Evolutionary conservation across 2,797 vertebrate genomes (phyloP).

Genomic region (Myoxocephalus aenaeus): DNA sequence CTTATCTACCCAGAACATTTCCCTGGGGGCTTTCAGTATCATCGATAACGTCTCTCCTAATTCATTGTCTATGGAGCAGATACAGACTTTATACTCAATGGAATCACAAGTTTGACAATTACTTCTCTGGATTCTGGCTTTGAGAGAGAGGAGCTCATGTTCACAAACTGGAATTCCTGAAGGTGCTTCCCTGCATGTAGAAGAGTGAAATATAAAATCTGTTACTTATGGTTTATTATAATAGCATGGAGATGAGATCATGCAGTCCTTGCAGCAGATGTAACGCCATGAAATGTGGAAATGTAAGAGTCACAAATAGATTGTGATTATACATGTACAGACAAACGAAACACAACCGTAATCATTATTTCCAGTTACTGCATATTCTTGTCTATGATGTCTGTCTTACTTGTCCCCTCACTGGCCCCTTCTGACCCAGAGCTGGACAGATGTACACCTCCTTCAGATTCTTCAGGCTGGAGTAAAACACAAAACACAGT

Average conservation of each 20-base stretch:
- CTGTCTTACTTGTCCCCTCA: slow-evolving; percentile 92
- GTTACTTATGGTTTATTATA: slow-evolving; percentile 2
- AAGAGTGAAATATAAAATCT: not conserved
- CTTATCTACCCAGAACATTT: not conserved
- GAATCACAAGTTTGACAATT: not conserved
- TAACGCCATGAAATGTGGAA: not conserved
- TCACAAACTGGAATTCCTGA: not conserved
- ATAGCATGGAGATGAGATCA: not conserved
- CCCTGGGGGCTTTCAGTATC: not conserved
- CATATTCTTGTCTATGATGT: not conserved
- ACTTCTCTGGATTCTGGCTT: not conserved
- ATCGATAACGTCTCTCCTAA: not conserved
- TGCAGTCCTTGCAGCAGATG: not conserved
- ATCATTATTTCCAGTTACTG: not conserved
- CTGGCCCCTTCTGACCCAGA: slow-evolving; percentile 82
- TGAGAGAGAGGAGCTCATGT: not conserved
- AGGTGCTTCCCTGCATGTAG: not conserved
- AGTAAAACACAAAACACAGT: slow-evolving; percentile 94
- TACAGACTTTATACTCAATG: not conserved
- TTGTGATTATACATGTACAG: not conserved
- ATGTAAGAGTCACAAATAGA: not conserved
- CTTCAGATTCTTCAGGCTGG: slow-evolving; percentile 94
- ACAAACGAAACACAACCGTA: not conserved
- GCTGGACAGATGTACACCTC: slow-evolving; percentile 91
- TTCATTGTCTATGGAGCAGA: not conserved